Conservation (phyloP, 2,888 invertebrate genomes). For the Peribatodes rhomboidaria region DNA sequence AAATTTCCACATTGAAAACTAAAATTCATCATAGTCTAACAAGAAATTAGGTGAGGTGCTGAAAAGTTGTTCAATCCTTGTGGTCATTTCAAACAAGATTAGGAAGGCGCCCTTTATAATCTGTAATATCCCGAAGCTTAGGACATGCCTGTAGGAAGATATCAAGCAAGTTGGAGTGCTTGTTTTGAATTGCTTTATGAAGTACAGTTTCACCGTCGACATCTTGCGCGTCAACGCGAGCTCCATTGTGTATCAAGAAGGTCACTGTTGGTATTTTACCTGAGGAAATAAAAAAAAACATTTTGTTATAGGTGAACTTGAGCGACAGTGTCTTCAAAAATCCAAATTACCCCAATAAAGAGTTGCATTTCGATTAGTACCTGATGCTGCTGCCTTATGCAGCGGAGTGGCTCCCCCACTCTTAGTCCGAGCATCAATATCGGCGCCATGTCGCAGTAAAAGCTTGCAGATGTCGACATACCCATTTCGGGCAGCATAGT, state of each 20-base stretch:
- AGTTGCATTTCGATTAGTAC: constrained; percentile 64
- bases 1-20: constrained; percentile 3
- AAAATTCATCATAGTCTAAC: neutral
- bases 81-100: constrained; percentile 5
- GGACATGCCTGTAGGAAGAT: constrained; percentile 74
- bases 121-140: constrained; percentile 65
- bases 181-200: constrained; percentile 90
- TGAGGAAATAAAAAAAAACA: constrained; percentile 61
- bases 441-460: constrained; percentile 90
- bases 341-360: neutral
- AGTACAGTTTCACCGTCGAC: constrained; percentile 93
- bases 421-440: constrained; percentile 91
- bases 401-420: constrained; percentile 93
- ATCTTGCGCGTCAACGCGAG: constrained; percentile 89
- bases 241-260: constrained; percentile 88
- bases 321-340: no score
- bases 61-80: neutral
- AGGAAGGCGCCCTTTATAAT: constrained; percentile 66
- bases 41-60: constrained; percentile 12
- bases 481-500: constrained; percentile 95
- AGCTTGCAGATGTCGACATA: constrained; percentile 89
- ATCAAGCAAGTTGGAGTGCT: constrained; percentile 76
- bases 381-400: constrained; percentile 93
- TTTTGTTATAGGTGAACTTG: no score
- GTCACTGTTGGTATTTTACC: constrained; percentile 89